Evolutionary conservation across 2,797 vertebrate species (phyloP).

Genomic region (Morus bassanus): DNA sequence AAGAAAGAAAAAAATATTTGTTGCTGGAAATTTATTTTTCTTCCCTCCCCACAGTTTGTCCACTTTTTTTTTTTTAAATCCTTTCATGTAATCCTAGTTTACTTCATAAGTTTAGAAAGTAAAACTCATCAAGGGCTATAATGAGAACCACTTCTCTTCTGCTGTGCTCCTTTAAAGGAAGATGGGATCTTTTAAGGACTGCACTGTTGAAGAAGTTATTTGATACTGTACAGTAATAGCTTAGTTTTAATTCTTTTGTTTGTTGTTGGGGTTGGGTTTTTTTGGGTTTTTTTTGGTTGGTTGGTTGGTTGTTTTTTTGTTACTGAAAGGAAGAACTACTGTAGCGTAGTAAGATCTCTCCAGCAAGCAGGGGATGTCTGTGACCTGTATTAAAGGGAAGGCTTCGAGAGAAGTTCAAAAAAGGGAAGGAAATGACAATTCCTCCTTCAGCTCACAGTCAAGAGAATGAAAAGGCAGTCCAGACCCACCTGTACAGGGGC

Average conservation of each 20-base stretch:
- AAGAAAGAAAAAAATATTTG: not conserved
- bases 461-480: not conserved
- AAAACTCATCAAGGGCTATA: not conserved
- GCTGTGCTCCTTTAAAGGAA: not conserved
- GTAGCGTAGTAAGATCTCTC: not conserved
- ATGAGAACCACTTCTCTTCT: not conserved
- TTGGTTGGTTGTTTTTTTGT: not conserved
- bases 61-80: not conserved
- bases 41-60: no score
- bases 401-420: not conserved
- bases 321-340: not conserved
- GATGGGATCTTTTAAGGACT: not conserved
- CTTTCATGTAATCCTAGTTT: not conserved
- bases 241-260: not conserved
- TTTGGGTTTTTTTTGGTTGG: accelerated
- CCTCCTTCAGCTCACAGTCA: not conserved
- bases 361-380: not conserved
- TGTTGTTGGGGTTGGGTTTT: no score
- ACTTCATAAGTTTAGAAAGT: not conserved
- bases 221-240: not conserved
- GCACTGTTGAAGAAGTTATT: not conserved
- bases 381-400: not conserved
- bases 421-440: not conserved
- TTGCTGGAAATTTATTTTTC: not conserved
- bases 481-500: not conserved